Conservation (phyloP, 2,888 invertebrate species). For the Mamestra brassicae region DNA sequence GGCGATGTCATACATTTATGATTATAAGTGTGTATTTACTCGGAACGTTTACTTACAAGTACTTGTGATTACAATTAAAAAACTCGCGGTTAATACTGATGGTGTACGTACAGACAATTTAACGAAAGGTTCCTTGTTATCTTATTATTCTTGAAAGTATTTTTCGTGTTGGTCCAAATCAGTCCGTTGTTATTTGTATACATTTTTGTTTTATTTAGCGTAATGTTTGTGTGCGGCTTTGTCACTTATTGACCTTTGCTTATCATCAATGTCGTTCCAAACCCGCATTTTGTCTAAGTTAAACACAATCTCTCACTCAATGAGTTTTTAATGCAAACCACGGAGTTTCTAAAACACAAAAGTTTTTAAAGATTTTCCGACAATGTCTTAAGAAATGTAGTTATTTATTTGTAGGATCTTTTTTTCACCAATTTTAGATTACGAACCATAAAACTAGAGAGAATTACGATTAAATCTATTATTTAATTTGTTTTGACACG, state of each 20-base stretch:
- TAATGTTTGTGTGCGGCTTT: neutral
- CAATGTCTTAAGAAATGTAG: neutral
- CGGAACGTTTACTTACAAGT: neutral
- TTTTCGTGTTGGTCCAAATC: neutral
- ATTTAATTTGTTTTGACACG: constrained; percentile 60
- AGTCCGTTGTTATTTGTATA: neutral
- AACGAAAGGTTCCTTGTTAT: neutral
- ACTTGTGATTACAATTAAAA: too few species aligned
- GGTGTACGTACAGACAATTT: too few species aligned
- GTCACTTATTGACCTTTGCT: neutral
- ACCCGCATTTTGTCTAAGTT: neutral
- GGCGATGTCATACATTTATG: constrained; percentile 41
- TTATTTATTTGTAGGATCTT: constrained; percentile 9
- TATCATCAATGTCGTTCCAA: neutral
- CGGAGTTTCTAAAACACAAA: neutral
- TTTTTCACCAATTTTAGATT: constrained; percentile 24
- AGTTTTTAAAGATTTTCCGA: neutral
- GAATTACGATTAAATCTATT: constrained; percentile 38
- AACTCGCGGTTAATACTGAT: too few species aligned
- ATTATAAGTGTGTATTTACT: constrained; percentile 13
- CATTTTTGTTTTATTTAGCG: neutral
- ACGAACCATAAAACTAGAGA: constrained; percentile 18
- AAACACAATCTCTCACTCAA: too few species aligned
- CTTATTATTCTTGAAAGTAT: neutral
- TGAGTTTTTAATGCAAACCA: neutral